Conservation (phyloP, 2,113 vertebrate species). For the Pelecanus crispus region DNA sequence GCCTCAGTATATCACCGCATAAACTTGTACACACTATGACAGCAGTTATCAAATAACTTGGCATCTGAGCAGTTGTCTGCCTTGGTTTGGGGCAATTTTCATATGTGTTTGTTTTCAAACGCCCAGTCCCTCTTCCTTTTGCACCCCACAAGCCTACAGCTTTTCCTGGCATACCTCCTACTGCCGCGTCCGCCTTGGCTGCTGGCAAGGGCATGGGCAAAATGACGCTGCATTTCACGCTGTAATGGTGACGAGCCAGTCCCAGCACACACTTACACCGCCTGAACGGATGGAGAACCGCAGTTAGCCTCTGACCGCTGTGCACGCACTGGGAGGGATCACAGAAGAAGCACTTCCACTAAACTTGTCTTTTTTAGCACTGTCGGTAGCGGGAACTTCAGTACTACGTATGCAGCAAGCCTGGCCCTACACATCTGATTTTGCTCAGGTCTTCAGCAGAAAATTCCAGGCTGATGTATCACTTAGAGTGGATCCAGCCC, state of each 20-base stretch:
- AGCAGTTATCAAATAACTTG: neutral
- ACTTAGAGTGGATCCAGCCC: no score
- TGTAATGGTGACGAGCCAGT: neutral
- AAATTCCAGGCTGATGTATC: neutral
- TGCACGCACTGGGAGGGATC: rapidly evolving
- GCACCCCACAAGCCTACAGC: neutral
- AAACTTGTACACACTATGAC: neutral
- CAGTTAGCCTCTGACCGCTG: rapidly evolving
- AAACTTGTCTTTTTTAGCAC: neutral
- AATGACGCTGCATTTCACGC: rapidly evolving
- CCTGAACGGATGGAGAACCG: neutral
- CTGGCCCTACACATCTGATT: neutral
- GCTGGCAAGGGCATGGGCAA: neutral
- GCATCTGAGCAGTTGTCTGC: neutral
- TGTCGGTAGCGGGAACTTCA: neutral
- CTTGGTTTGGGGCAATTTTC: neutral
- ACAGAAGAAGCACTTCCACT: neutral
- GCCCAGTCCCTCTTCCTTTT: neutral
- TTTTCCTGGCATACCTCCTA: neutral
- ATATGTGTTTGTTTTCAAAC: neutral
- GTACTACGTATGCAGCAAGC: rapidly evolving
- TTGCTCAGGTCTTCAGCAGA: neutral
- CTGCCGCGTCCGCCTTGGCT: neutral
- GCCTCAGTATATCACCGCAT: neutral
- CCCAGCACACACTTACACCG: neutral